Percentiles rank a stretch among this genome's conserved stretches.
These are phyloP conservation scores for Trichoplusia ni DNA, from an alignment of 1,140 invertebrate species.

Conservation along the genomic window DNA sequence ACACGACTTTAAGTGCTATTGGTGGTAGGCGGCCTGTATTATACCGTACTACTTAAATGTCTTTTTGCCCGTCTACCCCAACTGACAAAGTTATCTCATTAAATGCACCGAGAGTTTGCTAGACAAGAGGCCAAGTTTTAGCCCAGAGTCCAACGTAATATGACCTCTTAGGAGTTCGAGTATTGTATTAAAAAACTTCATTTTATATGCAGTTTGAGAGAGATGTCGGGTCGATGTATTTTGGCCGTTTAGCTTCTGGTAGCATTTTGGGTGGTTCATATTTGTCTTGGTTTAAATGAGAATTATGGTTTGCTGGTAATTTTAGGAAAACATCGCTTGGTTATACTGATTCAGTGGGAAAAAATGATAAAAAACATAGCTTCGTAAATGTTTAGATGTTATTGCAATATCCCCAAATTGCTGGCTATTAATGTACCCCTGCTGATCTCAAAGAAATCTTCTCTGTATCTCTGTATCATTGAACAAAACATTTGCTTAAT, in stretches of 20 bases:
- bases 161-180: background rate
- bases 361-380: too few species aligned
- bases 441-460: too few species aligned
- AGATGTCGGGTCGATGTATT: background rate
- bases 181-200: background rate
- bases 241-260: background rate
- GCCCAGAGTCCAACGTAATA: conserved; percentile 34
- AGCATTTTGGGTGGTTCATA: background rate
- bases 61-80: conserved; percentile 45
- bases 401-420: too few species aligned
- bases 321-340: too few species aligned
- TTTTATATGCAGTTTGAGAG: background rate
- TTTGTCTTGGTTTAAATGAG: too few species aligned
- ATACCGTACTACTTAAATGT: conserved; percentile 25
- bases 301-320: too few species aligned
- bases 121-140: conserved; percentile 45
- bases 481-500: too few species aligned
- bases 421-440: too few species aligned
- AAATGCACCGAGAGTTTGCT: conserved; percentile 60
- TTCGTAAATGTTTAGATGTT: too few species aligned
- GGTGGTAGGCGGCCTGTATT: background rate
- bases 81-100: conserved; percentile 60
- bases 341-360: too few species aligned
- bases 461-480: too few species aligned
- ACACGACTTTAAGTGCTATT: too few species aligned